These are phyloP conservation scores for Nudaria mundana DNA, from an alignment of 2,888 invertebrate genomes.

Conservation along the genomic window DNA sequence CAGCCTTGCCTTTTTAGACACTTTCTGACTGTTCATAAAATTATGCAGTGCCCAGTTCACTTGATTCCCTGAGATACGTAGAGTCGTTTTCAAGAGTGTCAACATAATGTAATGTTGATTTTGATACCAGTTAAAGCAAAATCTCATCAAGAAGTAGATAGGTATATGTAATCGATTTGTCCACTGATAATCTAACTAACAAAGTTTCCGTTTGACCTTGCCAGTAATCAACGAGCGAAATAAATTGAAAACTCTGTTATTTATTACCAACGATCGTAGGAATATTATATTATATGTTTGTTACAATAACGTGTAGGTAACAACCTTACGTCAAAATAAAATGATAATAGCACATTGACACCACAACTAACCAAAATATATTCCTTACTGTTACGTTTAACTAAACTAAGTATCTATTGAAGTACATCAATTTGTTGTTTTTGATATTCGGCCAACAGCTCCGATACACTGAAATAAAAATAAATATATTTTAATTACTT, in stretches of 20 bases:
- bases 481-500: slow-evolving; percentile 56
- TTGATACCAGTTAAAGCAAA: not conserved
- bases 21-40: not conserved
- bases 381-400: too few relatives aligned
- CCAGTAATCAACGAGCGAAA: not conserved
- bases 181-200: slow-evolving; percentile 4
- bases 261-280: not conserved
- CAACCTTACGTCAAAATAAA: slow-evolving; percentile 20
- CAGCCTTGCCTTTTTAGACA: not conserved
- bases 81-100: too few relatives aligned
- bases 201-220: slow-evolving; percentile 6
- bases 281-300: slow-evolving; percentile 4
- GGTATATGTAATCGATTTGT: not conserved
- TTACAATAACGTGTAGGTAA: slow-evolving; percentile 7
- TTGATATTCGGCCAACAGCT: too few relatives aligned
- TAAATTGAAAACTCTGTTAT: slow-evolving; percentile 2
- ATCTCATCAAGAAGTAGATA: not conserved
- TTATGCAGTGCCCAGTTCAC: not conserved
- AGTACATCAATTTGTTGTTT: too few relatives aligned
- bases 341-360: slow-evolving; percentile 12
- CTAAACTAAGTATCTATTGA: too few relatives aligned
- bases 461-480: slow-evolving; percentile 1
- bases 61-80: not conserved
- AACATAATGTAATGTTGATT: too few relatives aligned
- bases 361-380: not conserved